A percentile compares a stretch with the other conserved stretches of the same genome.
phyloP scores from a whole-genome alignment of 2,797 vertebrate genomes.

The Lemur catta region DNA sequence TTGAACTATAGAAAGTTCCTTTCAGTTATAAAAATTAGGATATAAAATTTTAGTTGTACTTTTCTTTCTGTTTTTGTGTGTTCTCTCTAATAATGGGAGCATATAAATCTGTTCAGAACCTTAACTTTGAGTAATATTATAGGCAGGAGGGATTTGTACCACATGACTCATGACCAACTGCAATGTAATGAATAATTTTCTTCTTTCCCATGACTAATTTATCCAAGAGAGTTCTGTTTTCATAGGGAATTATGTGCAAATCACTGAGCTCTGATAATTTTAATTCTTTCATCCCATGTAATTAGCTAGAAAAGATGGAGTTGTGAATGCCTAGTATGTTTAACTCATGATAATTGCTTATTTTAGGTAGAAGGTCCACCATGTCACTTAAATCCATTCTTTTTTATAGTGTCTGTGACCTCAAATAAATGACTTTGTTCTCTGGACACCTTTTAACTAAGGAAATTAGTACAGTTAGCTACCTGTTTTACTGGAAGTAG shows the following conservation, averaged over 20 bases:
- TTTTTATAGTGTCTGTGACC: neutral
- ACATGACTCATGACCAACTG: neutral
- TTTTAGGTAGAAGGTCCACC: neutral
- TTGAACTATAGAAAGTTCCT: slow-evolving; percentile 29
- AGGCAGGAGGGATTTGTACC: neutral
- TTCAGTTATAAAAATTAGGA: neutral
- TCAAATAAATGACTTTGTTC: neutral
- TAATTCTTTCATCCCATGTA: neutral
- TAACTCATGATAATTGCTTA: neutral
- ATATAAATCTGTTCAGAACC: neutral
- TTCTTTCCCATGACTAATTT: slow-evolving; percentile 49
- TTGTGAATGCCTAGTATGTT: neutral
- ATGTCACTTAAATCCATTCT: neutral
- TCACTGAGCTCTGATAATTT: neutral
- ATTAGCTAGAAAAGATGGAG: neutral
- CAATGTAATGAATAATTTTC: slow-evolving; percentile 46
- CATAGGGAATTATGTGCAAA: neutral
- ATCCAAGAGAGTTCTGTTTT: slow-evolving; percentile 42
- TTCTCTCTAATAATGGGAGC: slow-evolving; percentile 34
- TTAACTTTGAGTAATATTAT: neutral
- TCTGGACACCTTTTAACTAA: slow-evolving; percentile 13
- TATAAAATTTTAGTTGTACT: slow-evolving; percentile 12
- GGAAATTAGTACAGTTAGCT: neutral
- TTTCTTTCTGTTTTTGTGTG: slow-evolving; percentile 23
- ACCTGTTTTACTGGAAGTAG: neutral